These are phyloP conservation scores for Erinaceus europaeus DNA, from an alignment of 2,113 vertebrate genomes.

Conservation along the genomic window DNA sequence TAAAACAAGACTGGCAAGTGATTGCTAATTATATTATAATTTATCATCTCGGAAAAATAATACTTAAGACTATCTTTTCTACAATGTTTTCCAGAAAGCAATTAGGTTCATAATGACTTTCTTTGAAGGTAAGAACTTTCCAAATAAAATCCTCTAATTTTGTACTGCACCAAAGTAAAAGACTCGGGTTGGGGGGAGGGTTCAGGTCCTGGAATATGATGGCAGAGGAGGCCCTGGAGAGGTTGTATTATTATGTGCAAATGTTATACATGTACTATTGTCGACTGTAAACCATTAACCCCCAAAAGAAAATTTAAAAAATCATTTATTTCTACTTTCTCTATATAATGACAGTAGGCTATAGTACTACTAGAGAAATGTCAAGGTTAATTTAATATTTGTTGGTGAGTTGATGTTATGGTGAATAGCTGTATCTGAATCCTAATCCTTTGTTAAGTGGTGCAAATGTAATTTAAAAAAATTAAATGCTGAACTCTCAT, in stretches of 20 bases:
- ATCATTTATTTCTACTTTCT: too few species aligned
- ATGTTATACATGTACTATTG: too few species aligned
- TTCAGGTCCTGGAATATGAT: too few species aligned
- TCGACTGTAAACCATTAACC: too few species aligned
- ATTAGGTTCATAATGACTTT: neutral
- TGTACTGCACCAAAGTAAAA: too few species aligned
- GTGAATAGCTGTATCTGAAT: neutral
- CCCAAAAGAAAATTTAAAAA: too few species aligned
- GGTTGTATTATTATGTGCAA: too few species aligned
- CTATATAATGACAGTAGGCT: neutral
- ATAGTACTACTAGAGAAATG: neutral
- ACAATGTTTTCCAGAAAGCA: constrained; percentile 20
- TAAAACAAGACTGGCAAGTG: constrained; percentile 31
- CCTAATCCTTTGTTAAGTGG: neutral
- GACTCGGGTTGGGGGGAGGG: too few species aligned
- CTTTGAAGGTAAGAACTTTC: constrained; percentile 20
- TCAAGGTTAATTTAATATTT: too few species aligned
- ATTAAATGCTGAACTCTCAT: neutral
- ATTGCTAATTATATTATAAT: neutral
- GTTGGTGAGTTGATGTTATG: too few species aligned
- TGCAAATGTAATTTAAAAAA: neutral
- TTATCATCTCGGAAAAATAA: constrained; percentile 27
- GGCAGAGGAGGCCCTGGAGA: too few species aligned
- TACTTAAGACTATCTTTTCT: neutral
- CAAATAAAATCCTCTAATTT: too few species aligned